A percentile compares a stretch with the other conserved stretches of the same genome.
phyloP scores from a whole-genome alignment of 2,888 invertebrate species.

The Eupithecia exiguata region DNA sequence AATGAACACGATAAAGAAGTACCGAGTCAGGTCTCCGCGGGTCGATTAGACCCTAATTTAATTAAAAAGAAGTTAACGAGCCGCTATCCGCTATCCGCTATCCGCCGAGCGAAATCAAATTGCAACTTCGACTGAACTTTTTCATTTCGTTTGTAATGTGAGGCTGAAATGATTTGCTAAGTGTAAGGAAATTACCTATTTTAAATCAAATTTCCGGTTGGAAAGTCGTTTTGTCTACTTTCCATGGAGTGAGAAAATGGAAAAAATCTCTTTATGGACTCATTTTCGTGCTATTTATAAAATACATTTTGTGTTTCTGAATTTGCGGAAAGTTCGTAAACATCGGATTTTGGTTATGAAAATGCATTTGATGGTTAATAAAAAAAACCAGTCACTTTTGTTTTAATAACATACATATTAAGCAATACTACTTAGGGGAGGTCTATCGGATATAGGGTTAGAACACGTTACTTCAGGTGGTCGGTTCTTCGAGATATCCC shows the following conservation, averaged over 20 bases:
- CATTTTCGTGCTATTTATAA: slow-evolving; percentile 1
- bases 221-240: not conserved
- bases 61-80: slow-evolving; percentile 78
- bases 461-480: too few relatives aligned
- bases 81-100: slow-evolving; percentile 62
- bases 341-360: not conserved
- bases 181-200: slow-evolving; percentile 15
- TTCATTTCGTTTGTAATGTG: slow-evolving; percentile 61
- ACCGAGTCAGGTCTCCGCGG: slow-evolving; percentile 37
- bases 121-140: slow-evolving; percentile 64
- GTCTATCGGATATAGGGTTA: too few relatives aligned
- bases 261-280: not conserved
- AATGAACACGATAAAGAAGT: slow-evolving; percentile 50
- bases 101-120: slow-evolving; percentile 66
- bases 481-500: too few relatives aligned
- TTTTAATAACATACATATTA: too few relatives aligned
- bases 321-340: not conserved
- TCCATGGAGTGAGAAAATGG: not conserved
- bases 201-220: slow-evolving; percentile 12
- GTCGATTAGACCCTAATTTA: slow-evolving; percentile 71
- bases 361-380: too few relatives aligned
- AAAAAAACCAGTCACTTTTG: too few relatives aligned
- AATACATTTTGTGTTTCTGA: not conserved
- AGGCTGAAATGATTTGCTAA: slow-evolving; percentile 38
- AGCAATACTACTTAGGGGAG: too few relatives aligned